Percentiles rank a stretch among this genome's conserved stretches.
Evolutionary conservation across 2,113 vertebrate species (phyloP).

Genomic region (Danionella cerebrum): DNA sequence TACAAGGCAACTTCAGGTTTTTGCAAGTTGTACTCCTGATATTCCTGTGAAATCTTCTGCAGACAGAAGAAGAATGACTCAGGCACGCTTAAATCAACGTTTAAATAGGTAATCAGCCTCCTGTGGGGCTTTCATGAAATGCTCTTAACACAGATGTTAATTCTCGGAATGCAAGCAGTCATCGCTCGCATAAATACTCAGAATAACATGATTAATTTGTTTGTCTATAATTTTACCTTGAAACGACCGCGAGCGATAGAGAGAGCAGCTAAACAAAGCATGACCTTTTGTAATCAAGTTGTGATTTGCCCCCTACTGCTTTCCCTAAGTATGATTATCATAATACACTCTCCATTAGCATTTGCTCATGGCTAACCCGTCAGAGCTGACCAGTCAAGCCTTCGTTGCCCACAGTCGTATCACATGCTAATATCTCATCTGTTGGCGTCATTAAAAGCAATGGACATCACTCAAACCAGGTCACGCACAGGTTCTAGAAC

Average conservation of each 20-base stretch:
- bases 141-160: background rate
- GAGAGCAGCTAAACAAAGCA: background rate
- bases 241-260: background rate
- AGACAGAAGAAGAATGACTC: no score
- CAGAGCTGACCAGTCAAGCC: background rate
- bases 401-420: background rate
- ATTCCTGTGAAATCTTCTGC: background rate
- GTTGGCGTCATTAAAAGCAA: background rate
- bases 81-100: no score
- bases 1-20: background rate
- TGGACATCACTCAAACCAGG: background rate
- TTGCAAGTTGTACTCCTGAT: background rate
- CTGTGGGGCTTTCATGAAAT: background rate
- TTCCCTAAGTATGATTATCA: slow-evolving; percentile 13
- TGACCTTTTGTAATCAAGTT: background rate
- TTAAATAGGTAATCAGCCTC: no score
- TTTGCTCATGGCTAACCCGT: background rate
- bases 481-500: background rate
- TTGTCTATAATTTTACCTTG: background rate
- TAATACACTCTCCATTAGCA: background rate
- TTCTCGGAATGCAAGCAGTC: background rate
- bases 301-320: background rate
- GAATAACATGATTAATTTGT: background rate
- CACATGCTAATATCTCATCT: background rate
- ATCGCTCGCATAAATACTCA: background rate